These are phyloP conservation scores for Sebastes dallii DNA, from an alignment of 2,797 vertebrate species.

Conservation along the genomic window DNA sequence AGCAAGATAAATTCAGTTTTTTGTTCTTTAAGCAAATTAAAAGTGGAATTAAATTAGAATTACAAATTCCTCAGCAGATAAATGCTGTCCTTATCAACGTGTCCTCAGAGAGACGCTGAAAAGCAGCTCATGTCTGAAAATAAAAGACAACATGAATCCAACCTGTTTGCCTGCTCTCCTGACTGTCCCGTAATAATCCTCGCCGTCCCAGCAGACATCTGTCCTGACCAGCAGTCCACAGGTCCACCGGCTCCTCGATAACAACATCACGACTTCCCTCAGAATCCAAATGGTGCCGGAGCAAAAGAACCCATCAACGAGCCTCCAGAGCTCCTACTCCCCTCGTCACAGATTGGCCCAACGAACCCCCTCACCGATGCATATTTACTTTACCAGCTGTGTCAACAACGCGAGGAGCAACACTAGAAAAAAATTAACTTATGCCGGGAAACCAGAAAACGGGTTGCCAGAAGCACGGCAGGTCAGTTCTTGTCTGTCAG, in stretches of 20 bases:
- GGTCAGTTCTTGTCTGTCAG: not conserved
- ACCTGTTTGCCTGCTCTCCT: slow-evolving; percentile 56
- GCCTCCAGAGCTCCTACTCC: slow-evolving; percentile 27
- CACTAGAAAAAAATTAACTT: slow-evolving; percentile 74
- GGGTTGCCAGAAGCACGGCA: not conserved
- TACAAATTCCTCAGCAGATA: not conserved
- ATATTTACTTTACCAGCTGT: slow-evolving; percentile 74
- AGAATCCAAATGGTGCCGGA: not conserved
- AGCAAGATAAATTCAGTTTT: not conserved
- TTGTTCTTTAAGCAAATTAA: no score
- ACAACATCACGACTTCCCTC: slow-evolving; percentile 48
- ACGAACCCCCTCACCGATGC: not conserved
- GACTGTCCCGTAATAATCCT: slow-evolving; percentile 26
- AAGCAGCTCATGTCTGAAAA: not conserved
- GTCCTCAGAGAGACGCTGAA: not conserved
- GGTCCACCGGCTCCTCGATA: slow-evolving; percentile 46
- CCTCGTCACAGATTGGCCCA: slow-evolving; percentile 54
- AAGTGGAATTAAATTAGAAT: not conserved
- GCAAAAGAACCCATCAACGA: not conserved
- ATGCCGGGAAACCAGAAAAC: slow-evolving; percentile 7
- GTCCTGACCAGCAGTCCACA: slow-evolving; percentile 53
- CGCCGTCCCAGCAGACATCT: slow-evolving; percentile 12
- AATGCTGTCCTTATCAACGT: not conserved
- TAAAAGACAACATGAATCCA: not conserved
- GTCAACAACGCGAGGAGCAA: slow-evolving; percentile 70